phyloP scores from a whole-genome alignment of 2,888 invertebrate species.

The Punctoribates punctum region DNA sequence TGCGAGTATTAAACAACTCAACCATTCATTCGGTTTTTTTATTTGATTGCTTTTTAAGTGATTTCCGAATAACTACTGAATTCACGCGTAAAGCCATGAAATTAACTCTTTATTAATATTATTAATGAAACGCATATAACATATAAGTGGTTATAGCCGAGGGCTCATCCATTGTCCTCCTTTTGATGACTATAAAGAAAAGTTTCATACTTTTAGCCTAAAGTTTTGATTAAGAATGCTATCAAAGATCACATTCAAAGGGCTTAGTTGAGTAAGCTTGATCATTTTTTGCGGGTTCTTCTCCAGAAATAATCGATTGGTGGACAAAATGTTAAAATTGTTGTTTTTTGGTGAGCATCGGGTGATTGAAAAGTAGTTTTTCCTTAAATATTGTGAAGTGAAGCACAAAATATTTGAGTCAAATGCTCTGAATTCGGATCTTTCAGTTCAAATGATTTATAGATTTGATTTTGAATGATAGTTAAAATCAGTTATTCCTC shows the following conservation, averaged over 20 bases:
- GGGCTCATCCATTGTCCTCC: background rate
- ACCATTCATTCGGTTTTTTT: slow-evolving; percentile 15
- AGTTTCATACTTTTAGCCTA: no score
- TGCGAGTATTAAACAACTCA: slow-evolving; percentile 1
- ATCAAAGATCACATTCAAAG: no score
- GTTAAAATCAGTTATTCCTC: slow-evolving; percentile 6
- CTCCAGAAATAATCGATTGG: no score
- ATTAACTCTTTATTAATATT: background rate
- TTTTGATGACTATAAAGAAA: no score
- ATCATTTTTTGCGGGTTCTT: no score
- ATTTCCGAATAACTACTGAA: slow-evolving; percentile 6
- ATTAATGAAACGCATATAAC: background rate
- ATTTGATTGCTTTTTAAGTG: slow-evolving; percentile 27
- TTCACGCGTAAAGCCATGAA: background rate
- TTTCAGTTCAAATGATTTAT: slow-evolving; percentile 13
- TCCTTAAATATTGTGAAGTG: background rate
- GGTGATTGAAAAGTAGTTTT: background rate
- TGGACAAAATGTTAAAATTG: no score
- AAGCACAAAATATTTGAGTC: background rate
- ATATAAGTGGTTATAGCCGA: background rate
- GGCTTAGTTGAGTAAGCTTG: no score
- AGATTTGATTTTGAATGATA: slow-evolving; percentile 22
- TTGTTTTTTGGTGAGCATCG: background rate
- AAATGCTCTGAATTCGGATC: background rate
- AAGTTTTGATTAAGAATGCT: no score